These are phyloP conservation scores for Pogona vitticeps DNA, from an alignment of 2,113 vertebrate species.

Conservation along the genomic window DNA sequence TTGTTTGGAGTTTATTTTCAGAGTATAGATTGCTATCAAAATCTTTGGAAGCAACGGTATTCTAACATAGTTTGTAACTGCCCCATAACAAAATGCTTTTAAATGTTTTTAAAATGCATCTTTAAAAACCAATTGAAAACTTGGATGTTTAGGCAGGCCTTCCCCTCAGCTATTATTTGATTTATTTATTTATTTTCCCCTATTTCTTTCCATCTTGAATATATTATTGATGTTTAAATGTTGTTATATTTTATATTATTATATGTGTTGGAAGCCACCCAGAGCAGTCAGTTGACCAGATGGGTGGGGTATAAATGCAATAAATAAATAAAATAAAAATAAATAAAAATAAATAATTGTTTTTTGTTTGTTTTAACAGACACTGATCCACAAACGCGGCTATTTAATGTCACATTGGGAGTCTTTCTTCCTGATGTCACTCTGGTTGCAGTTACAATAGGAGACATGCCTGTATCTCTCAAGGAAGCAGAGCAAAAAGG, in stretches of 20 bases:
- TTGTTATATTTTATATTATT: too few species aligned
- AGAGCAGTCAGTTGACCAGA: too few species aligned
- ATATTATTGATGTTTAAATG: too few species aligned
- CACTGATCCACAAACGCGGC: constrained; percentile 67
- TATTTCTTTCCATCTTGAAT: too few species aligned
- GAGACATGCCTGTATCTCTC: constrained; percentile 67
- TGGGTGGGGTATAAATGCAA: too few species aligned
- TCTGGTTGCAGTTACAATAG: constrained; percentile 74
- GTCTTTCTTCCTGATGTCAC: constrained; percentile 76
- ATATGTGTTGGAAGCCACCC: too few species aligned
- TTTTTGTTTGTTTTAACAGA: constrained; percentile 62
- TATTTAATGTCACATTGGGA: constrained; percentile 78
- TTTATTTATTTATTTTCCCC: too few species aligned
- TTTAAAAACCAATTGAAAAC: too few species aligned
- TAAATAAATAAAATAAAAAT: too few species aligned
- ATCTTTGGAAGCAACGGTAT: constrained; percentile 7
- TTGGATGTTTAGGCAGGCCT: too few species aligned
- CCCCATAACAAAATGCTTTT: constrained; percentile 54
- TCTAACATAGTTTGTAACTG: constrained; percentile 39
- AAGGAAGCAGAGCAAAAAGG: constrained; percentile 63
- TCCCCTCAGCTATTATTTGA: too few species aligned
- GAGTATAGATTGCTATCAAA: neutral
- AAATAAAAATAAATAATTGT: constrained; percentile 22
- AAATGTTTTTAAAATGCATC: too few species aligned
- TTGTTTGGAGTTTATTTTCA: neutral